Evolutionary conservation across 1,140 invertebrate species (phyloP).

Genomic region (Drosophila prosaltans): DNA sequence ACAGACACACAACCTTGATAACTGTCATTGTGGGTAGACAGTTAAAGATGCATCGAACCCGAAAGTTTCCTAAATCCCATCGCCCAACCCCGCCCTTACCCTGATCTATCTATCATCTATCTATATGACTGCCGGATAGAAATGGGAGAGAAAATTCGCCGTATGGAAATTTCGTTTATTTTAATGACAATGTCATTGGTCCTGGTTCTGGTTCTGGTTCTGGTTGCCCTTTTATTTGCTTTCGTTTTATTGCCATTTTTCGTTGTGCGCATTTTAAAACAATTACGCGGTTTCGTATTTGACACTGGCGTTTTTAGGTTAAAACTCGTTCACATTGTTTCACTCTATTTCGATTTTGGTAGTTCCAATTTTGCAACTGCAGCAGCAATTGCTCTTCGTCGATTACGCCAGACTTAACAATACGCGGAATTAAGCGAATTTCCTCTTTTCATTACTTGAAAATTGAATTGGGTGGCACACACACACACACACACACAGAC

Average conservation of each 20-base stretch:
- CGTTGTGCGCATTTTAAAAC: conserved; percentile 72
- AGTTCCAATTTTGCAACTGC: conserved; percentile 16
- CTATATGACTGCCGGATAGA: too few relatives aligned
- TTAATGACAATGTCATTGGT: conserved; percentile 43
- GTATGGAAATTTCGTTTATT: conserved; percentile 63
- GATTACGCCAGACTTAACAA: conserved; percentile 70
- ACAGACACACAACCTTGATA: conserved; percentile 12
- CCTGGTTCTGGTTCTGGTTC: conserved; percentile 25
- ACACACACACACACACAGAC: neutral
- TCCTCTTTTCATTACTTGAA: conserved; percentile 71
- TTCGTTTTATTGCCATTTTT: conserved; percentile 33
- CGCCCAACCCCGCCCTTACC: too few relatives aligned
- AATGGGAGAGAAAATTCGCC: too few relatives aligned
- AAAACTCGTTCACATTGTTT: conserved; percentile 1
- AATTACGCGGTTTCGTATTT: conserved; percentile 76
- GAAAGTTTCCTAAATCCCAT: neutral
- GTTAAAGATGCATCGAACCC: conserved; percentile 11
- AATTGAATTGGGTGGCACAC: conserved; percentile 65
- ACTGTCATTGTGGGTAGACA: conserved; percentile 1
- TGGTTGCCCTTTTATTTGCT: conserved; percentile 12
- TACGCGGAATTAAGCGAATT: conserved; percentile 74
- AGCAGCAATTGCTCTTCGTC: conserved; percentile 47
- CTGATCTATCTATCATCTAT: too few relatives aligned
- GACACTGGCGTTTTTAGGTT: conserved; percentile 45
- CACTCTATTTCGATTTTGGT: conserved; percentile 15